A percentile compares a stretch with the other conserved stretches of the same genome.
These are phyloP conservation scores for Phyllopteryx taeniolatus DNA, from an alignment of 2,113 vertebrate genomes.

Conservation along the genomic window DNA sequence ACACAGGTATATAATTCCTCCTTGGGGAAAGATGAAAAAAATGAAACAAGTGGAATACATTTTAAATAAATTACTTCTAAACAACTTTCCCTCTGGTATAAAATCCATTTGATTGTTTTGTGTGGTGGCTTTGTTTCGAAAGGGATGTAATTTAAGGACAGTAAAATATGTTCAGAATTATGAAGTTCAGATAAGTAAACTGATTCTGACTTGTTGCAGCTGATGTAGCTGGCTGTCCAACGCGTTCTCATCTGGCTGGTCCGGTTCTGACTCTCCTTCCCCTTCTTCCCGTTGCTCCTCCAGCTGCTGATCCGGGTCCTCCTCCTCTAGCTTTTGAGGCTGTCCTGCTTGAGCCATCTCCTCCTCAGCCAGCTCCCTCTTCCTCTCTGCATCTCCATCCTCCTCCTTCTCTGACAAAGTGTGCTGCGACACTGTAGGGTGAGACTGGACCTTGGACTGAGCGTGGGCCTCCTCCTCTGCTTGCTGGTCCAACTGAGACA, in stretches of 20 bases:
- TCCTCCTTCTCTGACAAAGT: constrained; percentile 56
- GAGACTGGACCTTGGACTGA: constrained; percentile 71
- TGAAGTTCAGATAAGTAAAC: not conserved
- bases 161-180: not conserved
- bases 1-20: not conserved
- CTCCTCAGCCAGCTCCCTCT: constrained; percentile 87
- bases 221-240: constrained; percentile 60
- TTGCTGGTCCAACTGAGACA: constrained; percentile 29
- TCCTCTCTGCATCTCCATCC: constrained; percentile 83
- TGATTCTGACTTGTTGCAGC: constrained; percentile 48
- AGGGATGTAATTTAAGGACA: not conserved
- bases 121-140: not conserved
- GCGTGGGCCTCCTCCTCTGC: constrained; percentile 36
- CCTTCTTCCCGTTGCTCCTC: constrained; percentile 68
- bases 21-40: constrained; percentile 15
- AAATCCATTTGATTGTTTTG: constrained; percentile 6
- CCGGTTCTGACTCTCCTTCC: constrained; percentile 32
- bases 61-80: constrained; percentile 3
- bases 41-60: not conserved
- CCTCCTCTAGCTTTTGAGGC: constrained; percentile 75
- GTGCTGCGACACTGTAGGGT: constrained; percentile 37
- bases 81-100: constrained; percentile 11
- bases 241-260: constrained; percentile 67
- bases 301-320: constrained; percentile 69
- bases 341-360: constrained; percentile 85